A percentile compares a stretch with the other conserved stretches of the same genome.
Evolutionary conservation across 2,888 invertebrate species (phyloP).

Genomic region (Coleophora flavipennella): DNA sequence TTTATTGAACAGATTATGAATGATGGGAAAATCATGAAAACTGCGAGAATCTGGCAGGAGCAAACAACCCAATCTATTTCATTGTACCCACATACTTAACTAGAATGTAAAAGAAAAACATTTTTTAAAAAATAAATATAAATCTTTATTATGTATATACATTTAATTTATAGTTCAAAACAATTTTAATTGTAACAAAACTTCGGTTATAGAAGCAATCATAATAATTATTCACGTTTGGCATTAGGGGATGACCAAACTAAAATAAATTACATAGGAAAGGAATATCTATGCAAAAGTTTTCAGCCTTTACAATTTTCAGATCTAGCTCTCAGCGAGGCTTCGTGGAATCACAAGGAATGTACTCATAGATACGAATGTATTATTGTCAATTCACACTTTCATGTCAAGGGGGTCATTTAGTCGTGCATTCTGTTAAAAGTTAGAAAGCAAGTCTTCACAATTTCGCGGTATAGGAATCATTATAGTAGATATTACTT

Average conservation of each 20-base stretch:
- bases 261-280: constrained; percentile 31
- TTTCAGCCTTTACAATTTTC: constrained; percentile 55
- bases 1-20: too few species aligned
- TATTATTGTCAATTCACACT: constrained; percentile 38
- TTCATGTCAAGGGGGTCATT: constrained; percentile 42
- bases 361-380: constrained; percentile 39
- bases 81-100: too few species aligned
- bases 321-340: constrained; percentile 53
- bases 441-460: constrained; percentile 64
- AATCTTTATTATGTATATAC: constrained; percentile 70
- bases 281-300: constrained; percentile 40
- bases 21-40: too few species aligned
- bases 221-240: constrained; percentile 40
- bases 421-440: constrained; percentile 66
- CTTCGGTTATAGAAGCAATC: constrained; percentile 66
- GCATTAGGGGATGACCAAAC: constrained; percentile 34
- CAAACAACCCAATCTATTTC: too few species aligned
- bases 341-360: constrained; percentile 46
- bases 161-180: constrained; percentile 63
- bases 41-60: too few species aligned
- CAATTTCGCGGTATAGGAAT: constrained; percentile 53
- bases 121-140: constrained; percentile 51
- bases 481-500: constrained; percentile 60
- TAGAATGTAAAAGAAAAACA: constrained; percentile 8
- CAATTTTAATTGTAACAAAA: constrained; percentile 49